Evolutionary conservation across 2,888 invertebrate genomes (phyloP), one percentile per base, ranked within the genome.

Genomic region (Drosophila emarginata): DNA sequence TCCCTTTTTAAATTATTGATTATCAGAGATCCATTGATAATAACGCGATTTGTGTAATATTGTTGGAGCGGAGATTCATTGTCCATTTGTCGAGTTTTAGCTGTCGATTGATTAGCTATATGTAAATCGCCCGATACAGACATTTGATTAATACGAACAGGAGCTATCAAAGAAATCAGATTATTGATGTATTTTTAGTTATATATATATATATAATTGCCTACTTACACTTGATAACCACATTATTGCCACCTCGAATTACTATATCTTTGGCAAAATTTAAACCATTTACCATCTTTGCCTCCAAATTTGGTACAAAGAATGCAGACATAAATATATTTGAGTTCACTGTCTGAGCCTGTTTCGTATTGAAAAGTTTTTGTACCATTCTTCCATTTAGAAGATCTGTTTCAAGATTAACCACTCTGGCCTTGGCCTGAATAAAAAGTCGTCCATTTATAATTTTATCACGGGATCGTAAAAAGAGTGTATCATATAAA

Each of bases 201-300:
- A n/a, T n/a, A n/a, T n/a, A n/a, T n/a, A n/a, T n/a, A n/a, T n/a
- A n/a, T n/a, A n/a, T n/a, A n/a, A n/a, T n/a, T n/a, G n/a, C 2
- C 14, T 15, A 78, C 80, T 79, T 67, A 90, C 90, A 77, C 61
- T 87, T 79, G 2, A 91, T 83, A 21, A 80, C 54, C 12, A 79
- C 79, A 7, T 88, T 71, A 4, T 67, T 71, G n/a, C 54, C 40
- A 2, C 87, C 89, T 23, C 85, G 86, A 18, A 85, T 87, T 0
- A 90, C 90, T n/a, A 91, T 76, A 28, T 91, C 91, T 2, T 87
- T 64, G 28, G 75, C 85, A 76, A 91, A 90, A 65, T 89, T 74
- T 4, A 91, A 67, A 0, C 83, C 89, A 72, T 91, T 91, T 0
- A 91, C 69, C 0, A 57, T 65, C 5, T 73, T 72, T 1, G 84